Base-by-base conservation (phyloP, 2,888 invertebrate genomes). In the Drosophila neotestacea region DNA sequence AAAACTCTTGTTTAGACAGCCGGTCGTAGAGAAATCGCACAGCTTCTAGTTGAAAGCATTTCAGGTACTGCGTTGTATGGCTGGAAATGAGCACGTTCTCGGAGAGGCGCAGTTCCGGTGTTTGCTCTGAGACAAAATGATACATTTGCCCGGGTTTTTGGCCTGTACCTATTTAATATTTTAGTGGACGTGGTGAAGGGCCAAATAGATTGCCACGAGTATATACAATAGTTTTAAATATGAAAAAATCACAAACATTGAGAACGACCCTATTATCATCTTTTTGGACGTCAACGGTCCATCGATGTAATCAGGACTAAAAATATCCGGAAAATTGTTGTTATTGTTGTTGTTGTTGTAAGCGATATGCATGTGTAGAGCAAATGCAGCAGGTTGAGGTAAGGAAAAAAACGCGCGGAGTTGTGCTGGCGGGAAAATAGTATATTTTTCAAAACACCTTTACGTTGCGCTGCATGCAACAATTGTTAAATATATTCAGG, bases 161-260 rank as follows among this genome's bases (percentile, higher is more conserved):
- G 22, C 41, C 16, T 36, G 9, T 55, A 22, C 3, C 28, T 28
- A 16, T 13, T 34, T 16, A 4, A 9, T 13, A 13, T 39, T 51
- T 59, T 62, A 68, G 39, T 73, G 69, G 4, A 67, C 72, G 81
- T 80, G 79, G 66, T 90, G 89, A 51, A 92, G 79, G 13, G 91
- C 88, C 73, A 92, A 73, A 64, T 91, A 92, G 52, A 92, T 87
- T 68, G 89, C 90, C 69, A 92, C 81, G 74, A 92, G 85, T 72
- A 92, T 90, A 62, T 92, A 92, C 16, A 92, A 78, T 27, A 92
- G 42, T 67, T 92, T 91, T 7, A 92, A 79, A 67, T 92, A 92
- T 51, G 90, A 91, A 77, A 92, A 92, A 76, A 92, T 87, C 5
- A 92, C 82, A 79, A 92, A 92, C 92, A 92, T 91, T 60, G 91